Base-by-base conservation (phyloP, 2,888 invertebrate genomes). In the Phengaris arion region DNA sequence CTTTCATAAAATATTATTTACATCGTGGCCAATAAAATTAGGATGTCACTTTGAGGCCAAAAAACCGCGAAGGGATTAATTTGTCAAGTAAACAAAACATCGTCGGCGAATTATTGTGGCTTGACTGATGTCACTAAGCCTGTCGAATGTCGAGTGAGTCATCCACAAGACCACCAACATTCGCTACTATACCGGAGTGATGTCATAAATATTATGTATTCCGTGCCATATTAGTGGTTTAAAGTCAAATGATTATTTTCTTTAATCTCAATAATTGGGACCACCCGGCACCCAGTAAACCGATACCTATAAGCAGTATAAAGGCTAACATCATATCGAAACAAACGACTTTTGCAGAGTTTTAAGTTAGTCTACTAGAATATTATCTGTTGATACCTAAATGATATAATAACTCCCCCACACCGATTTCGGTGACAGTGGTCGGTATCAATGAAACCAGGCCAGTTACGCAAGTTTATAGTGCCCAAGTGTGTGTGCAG, bases 191-290 rank as follows among this genome's bases (percentile, higher is more conserved):
- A 64, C 35, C 12, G 4, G 10, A 10, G 35, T 64, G 64, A 64
- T 64, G 64, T 64, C 64, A 64, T 64, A 64, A 64, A 64, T 45
- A 64, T 64, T 45, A 64, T 64, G 35, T 64, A 59, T 64, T 13
- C 35, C 4, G 35, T 64, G 64, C 64, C 35, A 13, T 35, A 10
- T 54, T 54, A 55, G 55, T 64, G 12, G 64, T 35, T 64, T 22
- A 22, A 22, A 22, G 22, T 22, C 22, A 64, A 64, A 64, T 59
- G 35, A 35, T 64, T 64, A 52, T 52, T 64, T 45, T 59, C 15
- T 64, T 64, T 64, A 64, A 64, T 64, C 64, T 64, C 12, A 10
- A 12, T 64, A 64, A 64, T 64, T 64, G 64, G 12, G 64, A 64
- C 64, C 64, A 64, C 64, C 64, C 64, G 35, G 64, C 64, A 64